Conservation (phyloP, 2,888 invertebrate species). For the Andrena marginata region DNA sequence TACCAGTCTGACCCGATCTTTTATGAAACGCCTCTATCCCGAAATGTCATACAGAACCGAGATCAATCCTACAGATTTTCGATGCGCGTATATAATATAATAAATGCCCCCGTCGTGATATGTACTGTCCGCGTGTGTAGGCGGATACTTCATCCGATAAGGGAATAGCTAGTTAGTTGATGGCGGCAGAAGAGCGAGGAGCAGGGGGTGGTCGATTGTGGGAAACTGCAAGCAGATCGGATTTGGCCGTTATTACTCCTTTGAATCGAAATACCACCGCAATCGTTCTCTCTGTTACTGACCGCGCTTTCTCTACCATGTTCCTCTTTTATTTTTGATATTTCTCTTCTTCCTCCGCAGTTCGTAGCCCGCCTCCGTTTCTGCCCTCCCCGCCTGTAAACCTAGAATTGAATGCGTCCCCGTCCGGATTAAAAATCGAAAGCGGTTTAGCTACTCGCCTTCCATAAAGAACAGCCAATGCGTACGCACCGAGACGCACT, state of each 20-base stretch:
- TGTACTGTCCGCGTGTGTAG: neutral
- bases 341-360: slow-evolving; percentile 1
- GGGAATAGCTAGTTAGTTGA: slow-evolving; percentile 70
- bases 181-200: slow-evolving; percentile 49
- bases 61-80: neutral
- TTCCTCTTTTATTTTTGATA: slow-evolving; percentile 26
- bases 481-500: slow-evolving; percentile 65
- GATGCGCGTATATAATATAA: neutral
- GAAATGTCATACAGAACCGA: neutral
- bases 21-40: neutral
- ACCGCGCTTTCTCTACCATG: slow-evolving; percentile 2
- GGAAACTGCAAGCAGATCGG: slow-evolving; percentile 68
- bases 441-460: slow-evolving; percentile 78
- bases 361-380: slow-evolving; percentile 7
- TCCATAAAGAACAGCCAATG: slow-evolving; percentile 74
- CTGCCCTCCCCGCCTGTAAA: slow-evolving; percentile 63
- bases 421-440: slow-evolving; percentile 80
- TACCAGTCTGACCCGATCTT: no score
- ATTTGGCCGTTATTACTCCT: slow-evolving; percentile 74
- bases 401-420: slow-evolving; percentile 76
- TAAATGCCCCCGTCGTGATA: neutral
- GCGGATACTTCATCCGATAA: slow-evolving; percentile 73
- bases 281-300: slow-evolving; percentile 46
- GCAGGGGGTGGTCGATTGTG: slow-evolving; percentile 42
- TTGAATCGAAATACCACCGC: slow-evolving; percentile 72